Conservation (phyloP, 2,888 invertebrate species). For the Heliconius charithonia region DNA sequence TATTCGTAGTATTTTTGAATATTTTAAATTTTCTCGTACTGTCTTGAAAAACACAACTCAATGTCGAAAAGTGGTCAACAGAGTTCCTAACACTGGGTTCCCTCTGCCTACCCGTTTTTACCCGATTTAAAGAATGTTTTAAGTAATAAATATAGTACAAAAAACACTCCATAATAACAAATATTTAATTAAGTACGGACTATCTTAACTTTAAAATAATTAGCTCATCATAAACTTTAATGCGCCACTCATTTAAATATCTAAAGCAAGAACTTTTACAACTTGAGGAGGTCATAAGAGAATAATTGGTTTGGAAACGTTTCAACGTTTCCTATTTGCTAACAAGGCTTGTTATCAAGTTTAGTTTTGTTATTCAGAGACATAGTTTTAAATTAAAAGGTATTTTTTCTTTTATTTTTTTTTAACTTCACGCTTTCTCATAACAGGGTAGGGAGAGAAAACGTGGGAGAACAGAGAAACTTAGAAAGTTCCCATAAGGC, state of each 20-base stretch:
- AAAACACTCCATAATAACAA: background rate
- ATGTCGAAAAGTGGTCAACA: background rate
- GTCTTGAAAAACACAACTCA: background rate
- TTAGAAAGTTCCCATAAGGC: too few relatives aligned
- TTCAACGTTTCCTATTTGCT: constrained; percentile 32
- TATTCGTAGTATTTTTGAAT: too few relatives aligned
- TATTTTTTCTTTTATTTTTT: background rate
- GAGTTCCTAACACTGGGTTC: background rate
- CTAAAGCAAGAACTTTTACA: constrained; percentile 5
- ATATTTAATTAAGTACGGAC: constrained; percentile 1
- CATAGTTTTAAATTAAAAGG: constrained; percentile 23
- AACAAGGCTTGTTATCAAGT: constrained; percentile 39
- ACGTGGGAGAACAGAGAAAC: too few relatives aligned
- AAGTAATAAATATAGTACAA: too few relatives aligned
- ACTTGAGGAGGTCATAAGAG: constrained; percentile 12
- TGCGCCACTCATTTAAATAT: constrained; percentile 18
- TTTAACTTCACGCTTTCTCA: too few relatives aligned
- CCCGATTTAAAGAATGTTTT: too few relatives aligned
- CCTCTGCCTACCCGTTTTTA: background rate
- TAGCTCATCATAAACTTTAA: constrained; percentile 11
- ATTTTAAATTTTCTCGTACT: background rate
- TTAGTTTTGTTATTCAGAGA: constrained; percentile 26
- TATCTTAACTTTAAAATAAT: constrained; percentile 10
- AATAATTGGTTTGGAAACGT: constrained; percentile 27
- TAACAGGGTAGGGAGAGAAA: too few relatives aligned